phyloP scores from a whole-genome alignment of 2,888 invertebrate species.

The Caenorhabditis sp. region DNA sequence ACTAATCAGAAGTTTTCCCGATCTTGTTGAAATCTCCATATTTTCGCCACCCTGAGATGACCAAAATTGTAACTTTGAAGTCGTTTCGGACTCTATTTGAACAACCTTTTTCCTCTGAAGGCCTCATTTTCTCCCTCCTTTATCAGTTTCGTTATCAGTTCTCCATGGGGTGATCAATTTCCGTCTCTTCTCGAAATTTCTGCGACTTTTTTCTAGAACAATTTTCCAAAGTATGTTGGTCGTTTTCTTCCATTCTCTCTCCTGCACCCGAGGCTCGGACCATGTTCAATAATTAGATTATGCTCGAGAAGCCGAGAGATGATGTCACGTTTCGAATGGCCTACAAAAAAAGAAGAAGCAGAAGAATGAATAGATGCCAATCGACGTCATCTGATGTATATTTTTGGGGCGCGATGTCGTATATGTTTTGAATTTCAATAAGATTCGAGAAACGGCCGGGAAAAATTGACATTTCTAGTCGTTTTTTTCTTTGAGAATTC shows the following conservation, averaged over 20 bases:
- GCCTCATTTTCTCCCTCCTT: background rate
- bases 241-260: background rate
- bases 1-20: too few species aligned
- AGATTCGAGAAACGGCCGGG: background rate
- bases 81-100: background rate
- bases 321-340: background rate
- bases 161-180: too few species aligned
- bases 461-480: background rate
- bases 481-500: too few species aligned
- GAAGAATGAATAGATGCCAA: too few species aligned
- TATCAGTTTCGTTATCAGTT: background rate
- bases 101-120: slow-evolving; percentile 20
- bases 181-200: background rate
- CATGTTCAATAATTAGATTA: slow-evolving; percentile 22
- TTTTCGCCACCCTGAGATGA: background rate
- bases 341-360: background rate
- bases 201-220: slow-evolving; percentile 9
- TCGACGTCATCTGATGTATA: slow-evolving; percentile 5
- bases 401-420: background rate
- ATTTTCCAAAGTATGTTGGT: background rate
- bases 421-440: background rate
- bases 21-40: too few species aligned
- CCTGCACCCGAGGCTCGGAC: background rate
- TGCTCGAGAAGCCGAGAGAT: slow-evolving; percentile 2
- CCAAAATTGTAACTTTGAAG: background rate